phyloP scores from a whole-genome alignment of 2,888 invertebrate genomes.

The Rotaria macrura region DNA sequence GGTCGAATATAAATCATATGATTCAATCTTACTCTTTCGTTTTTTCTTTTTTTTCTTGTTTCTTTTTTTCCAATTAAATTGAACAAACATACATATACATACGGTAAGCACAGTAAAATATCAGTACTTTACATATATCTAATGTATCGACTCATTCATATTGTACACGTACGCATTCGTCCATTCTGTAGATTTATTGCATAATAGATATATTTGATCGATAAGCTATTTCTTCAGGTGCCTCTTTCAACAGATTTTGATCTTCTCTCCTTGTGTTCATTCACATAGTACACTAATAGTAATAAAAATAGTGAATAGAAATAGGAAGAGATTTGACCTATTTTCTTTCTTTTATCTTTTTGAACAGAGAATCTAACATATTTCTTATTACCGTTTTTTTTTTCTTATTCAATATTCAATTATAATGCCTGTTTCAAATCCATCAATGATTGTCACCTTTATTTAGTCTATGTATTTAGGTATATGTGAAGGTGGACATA shows the following conservation, averaged over 20 bases:
- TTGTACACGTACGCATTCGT: background rate
- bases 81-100: background rate
- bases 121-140: background rate
- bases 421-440: background rate
- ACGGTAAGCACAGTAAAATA: constrained; percentile 3
- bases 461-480: background rate
- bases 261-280: constrained; percentile 1
- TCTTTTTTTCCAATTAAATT: background rate
- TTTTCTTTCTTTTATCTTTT: background rate
- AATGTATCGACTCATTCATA: background rate
- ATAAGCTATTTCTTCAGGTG: background rate
- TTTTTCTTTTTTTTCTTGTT: background rate
- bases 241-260: background rate
- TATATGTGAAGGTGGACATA: background rate
- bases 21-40: background rate
- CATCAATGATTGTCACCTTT: background rate
- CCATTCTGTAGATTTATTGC: background rate
- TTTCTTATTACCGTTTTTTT: background rate
- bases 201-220: constrained; percentile 3
- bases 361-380: background rate
- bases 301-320: background rate
- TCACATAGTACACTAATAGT: background rate
- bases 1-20: background rate
- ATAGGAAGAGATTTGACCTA: background rate
- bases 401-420: background rate